A percentile compares a stretch with the other conserved stretches of the same genome.
Conservation (phyloP, 2,888 invertebrate species). For the Tetanocera ferruginea region DNA sequence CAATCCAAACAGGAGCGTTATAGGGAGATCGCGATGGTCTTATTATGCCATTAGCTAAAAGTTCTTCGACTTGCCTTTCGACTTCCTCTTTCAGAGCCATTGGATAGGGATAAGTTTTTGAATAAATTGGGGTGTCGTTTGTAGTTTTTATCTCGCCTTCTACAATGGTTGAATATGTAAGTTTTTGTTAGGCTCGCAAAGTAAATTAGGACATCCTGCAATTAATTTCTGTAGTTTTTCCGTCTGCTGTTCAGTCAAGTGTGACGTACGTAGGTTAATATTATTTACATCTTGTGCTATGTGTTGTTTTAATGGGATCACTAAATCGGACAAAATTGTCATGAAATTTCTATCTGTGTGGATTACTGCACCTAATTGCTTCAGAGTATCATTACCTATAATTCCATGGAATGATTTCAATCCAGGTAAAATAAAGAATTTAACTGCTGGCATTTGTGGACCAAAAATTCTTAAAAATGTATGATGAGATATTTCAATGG, state of each 20-base stretch:
- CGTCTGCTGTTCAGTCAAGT: neutral
- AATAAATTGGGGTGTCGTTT: constrained; percentile 16
- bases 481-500: no score
- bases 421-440: no score
- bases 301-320: no score
- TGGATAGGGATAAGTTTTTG: constrained; percentile 40
- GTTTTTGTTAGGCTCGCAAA: constrained; percentile 38
- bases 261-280: neutral
- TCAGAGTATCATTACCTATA: no score
- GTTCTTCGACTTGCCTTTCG: constrained; percentile 31
- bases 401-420: no score
- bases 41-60: constrained; percentile 35
- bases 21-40: constrained; percentile 37
- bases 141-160: constrained; percentile 37
- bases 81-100: constrained; percentile 33
- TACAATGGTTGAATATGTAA: constrained; percentile 34
- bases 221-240: neutral
- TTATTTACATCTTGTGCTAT: constrained; percentile 7
- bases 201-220: neutral
- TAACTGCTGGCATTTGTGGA: no score
- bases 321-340: no score
- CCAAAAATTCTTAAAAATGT: no score
- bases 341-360: no score
- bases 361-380: no score
- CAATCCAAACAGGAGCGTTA: constrained; percentile 34